Evolutionary conservation across 2,113 vertebrate genomes (phyloP), one percentile per base, ranked within the genome.

Genomic region (Casuarius casuarius): DNA sequence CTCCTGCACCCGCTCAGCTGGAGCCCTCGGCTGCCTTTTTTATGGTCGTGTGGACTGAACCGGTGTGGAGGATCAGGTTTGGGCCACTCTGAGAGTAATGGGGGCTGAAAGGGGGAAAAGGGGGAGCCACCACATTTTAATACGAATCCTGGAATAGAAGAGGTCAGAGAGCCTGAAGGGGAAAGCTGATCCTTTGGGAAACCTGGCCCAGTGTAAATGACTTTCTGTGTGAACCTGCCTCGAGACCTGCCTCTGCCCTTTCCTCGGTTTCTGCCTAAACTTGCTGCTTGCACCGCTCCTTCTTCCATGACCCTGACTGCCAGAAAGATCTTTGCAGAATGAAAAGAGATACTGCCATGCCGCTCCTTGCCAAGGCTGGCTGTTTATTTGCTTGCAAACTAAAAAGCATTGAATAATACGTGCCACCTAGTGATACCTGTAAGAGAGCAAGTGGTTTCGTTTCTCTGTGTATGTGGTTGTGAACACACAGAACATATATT

Each of bases 401-500:
- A 65, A 62, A 33, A 84, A 62, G 29, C 44, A 38, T 76, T 76
- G 78, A 87, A 56, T 82, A 91, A 73, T 61, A 40, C 33, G 48
- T 90, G 56, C 83, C 86, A 90, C 70, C 31, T 70, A 16, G 12
- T 73, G 35, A 73, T 54, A 38, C 26, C 80, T 93, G 92, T 84
- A 93, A 86, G 67, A 86, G 28, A 77, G 33, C 31, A 62, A 84
- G 46, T 38, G 71, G 7, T 21, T 74, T 90, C 80, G 87, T 68
- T 16, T 54, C 19, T 56, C 38, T 71, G 46, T 65, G 17, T 1
- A 2, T 70, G 71, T 87, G 40, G 74, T 85, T 49, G 16, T 68
- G 75, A 90, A 79, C 52, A 73, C 74, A 92, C 87, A 87, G 89
- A 91, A 70, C 26, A 65, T 66, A 9, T 75, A 92, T 92, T 72